phyloP scores from a whole-genome alignment of 2,797 vertebrate genomes.

The Crenuchus spilurus region DNA sequence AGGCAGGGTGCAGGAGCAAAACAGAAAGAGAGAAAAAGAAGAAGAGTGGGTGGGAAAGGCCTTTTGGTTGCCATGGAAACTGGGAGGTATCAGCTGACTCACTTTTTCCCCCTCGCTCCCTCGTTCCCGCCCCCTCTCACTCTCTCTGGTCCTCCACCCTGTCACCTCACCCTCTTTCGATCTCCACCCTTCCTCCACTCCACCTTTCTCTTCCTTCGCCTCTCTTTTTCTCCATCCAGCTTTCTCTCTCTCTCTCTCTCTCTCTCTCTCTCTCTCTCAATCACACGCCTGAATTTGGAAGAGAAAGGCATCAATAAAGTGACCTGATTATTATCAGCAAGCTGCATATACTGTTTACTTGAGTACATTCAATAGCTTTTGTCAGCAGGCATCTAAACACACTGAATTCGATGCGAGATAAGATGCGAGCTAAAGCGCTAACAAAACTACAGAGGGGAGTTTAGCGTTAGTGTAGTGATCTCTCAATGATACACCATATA shows the following conservation, averaged over 20 bases:
- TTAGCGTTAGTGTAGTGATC: too few relatives aligned
- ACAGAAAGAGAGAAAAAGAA: slow-evolving; percentile 46
- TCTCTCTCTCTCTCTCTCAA: neutral
- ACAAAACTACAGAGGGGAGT: too few relatives aligned
- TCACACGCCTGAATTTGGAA: neutral
- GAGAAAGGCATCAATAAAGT: slow-evolving; percentile 28
- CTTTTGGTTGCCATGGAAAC: slow-evolving; percentile 81
- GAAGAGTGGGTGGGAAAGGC: slow-evolving; percentile 76
- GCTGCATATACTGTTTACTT: slow-evolving; percentile 22
- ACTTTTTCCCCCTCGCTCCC: slow-evolving; percentile 68
- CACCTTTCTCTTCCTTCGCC: slow-evolving; percentile 1
- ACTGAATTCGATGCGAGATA: slow-evolving; percentile 26
- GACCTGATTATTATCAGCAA: slow-evolving; percentile 38
- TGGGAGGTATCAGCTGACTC: slow-evolving; percentile 79
- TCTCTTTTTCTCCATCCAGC: neutral
- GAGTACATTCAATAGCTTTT: slow-evolving; percentile 39
- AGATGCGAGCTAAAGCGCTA: neutral
- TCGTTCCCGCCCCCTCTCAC: slow-evolving; percentile 57
- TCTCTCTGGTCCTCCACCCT: slow-evolving; percentile 49
- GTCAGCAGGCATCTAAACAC: neutral
- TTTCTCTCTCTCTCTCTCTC: slow-evolving; percentile 27
- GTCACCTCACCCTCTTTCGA: slow-evolving; percentile 34
- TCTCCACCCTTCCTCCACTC: slow-evolving; percentile 29
- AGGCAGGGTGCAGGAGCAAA: slow-evolving; percentile 60
- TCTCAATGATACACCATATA: too few relatives aligned